These are phyloP conservation scores for Lepidocyrtoides sp. DNA, from an alignment of 2,888 invertebrate species.

Conservation along the genomic window DNA sequence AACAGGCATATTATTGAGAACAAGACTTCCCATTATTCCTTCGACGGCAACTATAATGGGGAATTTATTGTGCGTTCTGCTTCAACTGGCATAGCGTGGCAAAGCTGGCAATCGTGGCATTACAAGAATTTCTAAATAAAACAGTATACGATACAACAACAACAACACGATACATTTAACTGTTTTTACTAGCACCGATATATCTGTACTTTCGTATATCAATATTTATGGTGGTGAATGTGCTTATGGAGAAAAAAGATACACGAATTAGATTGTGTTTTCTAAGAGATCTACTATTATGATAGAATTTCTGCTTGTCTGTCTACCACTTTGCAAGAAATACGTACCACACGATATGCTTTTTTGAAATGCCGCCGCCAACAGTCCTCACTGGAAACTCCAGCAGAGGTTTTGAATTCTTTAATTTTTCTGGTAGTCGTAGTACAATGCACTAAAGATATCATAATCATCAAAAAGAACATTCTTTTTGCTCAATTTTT, in stretches of 20 bases:
- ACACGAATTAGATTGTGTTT: constrained; percentile 26
- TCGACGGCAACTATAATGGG: constrained; percentile 55
- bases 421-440: no score
- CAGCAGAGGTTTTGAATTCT: neutral
- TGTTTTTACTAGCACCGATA: neutral
- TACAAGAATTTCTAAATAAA: constrained; percentile 55
- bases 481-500: neutral
- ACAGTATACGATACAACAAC: neutral
- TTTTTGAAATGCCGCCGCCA: constrained; percentile 21
- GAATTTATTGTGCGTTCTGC: constrained; percentile 74
- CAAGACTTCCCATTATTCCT: constrained; percentile 58
- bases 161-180: neutral
- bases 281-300: constrained; percentile 29
- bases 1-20: constrained; percentile 37
- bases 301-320: constrained; percentile 36
- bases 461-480: neutral
- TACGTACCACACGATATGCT: constrained; percentile 11
- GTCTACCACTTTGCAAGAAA: constrained; percentile 36
- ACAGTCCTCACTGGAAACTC: neutral
- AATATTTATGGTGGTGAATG: neutral
- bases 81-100: constrained; percentile 59
- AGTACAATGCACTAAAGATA: no score
- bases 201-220: no score
- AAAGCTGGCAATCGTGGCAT: constrained; percentile 54
- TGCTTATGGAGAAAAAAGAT: neutral